Evolutionary conservation across 2,888 invertebrate species (phyloP).

Genomic region (Eupsilia transversa): DNA sequence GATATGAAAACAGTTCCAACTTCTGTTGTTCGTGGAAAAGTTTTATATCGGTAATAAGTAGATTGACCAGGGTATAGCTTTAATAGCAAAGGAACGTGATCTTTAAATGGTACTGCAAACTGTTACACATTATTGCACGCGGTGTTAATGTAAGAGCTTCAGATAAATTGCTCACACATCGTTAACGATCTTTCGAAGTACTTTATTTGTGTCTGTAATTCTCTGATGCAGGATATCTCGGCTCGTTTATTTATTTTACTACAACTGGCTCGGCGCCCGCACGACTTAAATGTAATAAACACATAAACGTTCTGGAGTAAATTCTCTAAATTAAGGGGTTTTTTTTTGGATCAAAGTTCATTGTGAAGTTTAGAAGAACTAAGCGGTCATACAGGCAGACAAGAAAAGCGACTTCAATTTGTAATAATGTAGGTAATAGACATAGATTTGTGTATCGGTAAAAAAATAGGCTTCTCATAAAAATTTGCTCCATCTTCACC

Average conservation of each 20-base stretch:
- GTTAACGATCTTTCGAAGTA: conserved; percentile 19
- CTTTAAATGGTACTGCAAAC: not conserved
- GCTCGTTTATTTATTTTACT: conserved; percentile 1
- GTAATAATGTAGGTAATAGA: too few relatives aligned
- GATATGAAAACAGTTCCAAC: not conserved
- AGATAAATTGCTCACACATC: conserved; percentile 41
- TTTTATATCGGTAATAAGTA: not conserved
- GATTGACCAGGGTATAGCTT: not conserved
- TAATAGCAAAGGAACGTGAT: conserved; percentile 16
- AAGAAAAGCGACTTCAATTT: too few relatives aligned
- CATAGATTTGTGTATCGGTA: too few relatives aligned
- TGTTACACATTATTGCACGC: conserved; percentile 12
- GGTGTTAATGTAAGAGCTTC: conserved; percentile 13
- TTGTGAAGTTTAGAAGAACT: too few relatives aligned
- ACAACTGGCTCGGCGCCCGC: too few relatives aligned
- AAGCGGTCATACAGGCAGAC: too few relatives aligned
- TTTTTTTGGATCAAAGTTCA: too few relatives aligned
- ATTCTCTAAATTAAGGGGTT: too few relatives aligned
- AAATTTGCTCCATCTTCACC: not conserved
- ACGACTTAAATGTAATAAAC: too few relatives aligned
- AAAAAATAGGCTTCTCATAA: not conserved
- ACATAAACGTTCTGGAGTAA: too few relatives aligned
- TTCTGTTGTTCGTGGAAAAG: not conserved
- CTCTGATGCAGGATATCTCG: conserved; percentile 9
- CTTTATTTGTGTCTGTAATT: conserved; percentile 27